Base-by-base conservation (phyloP, 23 tunicate species). In the Halocynthia aurantium region DNA sequence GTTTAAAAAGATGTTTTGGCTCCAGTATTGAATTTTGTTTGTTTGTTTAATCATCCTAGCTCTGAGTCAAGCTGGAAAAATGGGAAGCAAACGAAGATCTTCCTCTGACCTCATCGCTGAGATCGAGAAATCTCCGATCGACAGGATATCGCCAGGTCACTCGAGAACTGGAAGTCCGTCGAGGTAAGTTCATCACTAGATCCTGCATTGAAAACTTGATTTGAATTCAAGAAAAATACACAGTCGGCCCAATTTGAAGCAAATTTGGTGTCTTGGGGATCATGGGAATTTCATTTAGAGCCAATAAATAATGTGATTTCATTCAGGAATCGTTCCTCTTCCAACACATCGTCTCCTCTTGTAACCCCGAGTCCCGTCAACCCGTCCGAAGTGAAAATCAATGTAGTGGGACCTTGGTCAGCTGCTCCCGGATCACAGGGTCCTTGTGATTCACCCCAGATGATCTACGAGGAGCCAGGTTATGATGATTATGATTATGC, bases 31-130 rank as follows among this genome's bases (percentile, higher is more conserved):
- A 31, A 31, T 31, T 31, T 31, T 31, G 44, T 31, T 31, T 31
- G n/a, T n/a, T n/a, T n/a, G n/a, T 31, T 31, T 0, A 31, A 31
- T 31, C 44, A 31, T 31, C 44, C 44, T 76, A 86, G 97, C 86
- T 63, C 61, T 91, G 19, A 60, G 74, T 49, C 77, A 80, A 11
- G 84, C 22, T 6, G 54, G 67, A 7, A 92, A 92, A 74, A 7
- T 10, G 0, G 82, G 84, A 12, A 65, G 49, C 8, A 83, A 76
- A 22, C 83, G 98, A 15, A 58, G 82, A 11, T 86, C 92, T 52
- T 82, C 92, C 8, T 67, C 81, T 18, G 92, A 86, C 55, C 81
- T 92, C 17, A 92, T 92, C 52, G 92, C 98, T 11, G 98, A 92
- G 60, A 44, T 92, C 12, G 98, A 86, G 52, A 61, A 92, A 52